Evolutionary conservation across 2,888 invertebrate species (phyloP).

Genomic region (Ceratothoa steindachneri): DNA sequence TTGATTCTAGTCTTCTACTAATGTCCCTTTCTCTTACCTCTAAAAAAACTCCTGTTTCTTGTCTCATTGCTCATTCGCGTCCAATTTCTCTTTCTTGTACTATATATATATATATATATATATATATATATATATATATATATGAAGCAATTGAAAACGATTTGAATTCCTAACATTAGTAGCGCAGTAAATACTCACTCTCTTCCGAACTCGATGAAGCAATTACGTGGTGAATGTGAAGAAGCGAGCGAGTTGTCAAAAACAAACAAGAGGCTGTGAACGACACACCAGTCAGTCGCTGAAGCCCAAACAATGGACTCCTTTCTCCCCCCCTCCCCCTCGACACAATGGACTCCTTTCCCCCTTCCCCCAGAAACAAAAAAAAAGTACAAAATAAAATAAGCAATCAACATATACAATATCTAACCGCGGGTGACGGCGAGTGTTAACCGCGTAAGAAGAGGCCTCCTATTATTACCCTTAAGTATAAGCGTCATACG

Average conservation of each 20-base stretch:
- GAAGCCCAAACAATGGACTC: background rate
- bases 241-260: background rate
- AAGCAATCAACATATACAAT: background rate
- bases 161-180: background rate
- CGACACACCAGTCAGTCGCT: background rate
- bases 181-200: background rate
- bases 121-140: background rate
- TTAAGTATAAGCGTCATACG: background rate
- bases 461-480: background rate
- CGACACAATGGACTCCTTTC: no score
- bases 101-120: background rate
- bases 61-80: no score
- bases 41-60: no score
- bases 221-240: background rate
- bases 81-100: no score
- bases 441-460: background rate
- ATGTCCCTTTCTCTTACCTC: no score
- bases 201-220: background rate
- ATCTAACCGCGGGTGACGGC: background rate
- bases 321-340: no score
- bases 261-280: background rate
- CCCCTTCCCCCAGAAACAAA: background rate
- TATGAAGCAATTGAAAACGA: background rate
- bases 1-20: no score
- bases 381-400: background rate